phyloP scores from a whole-genome alignment of 2,113 vertebrate species.

The Alouatta palliata region DNA sequence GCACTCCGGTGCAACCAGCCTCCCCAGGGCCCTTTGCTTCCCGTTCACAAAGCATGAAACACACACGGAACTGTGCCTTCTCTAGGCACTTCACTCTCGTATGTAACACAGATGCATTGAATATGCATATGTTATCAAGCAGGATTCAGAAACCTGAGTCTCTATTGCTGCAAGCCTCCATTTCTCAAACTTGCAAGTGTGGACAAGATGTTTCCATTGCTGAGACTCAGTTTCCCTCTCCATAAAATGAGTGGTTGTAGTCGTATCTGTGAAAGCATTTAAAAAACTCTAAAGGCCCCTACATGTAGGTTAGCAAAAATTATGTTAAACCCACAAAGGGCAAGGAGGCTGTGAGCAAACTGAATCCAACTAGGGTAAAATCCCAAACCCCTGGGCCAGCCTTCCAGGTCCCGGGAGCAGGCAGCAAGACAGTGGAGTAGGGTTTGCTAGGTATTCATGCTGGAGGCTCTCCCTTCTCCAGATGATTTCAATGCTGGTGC shows the following conservation, averaged over 20 bases:
- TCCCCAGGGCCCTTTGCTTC: neutral
- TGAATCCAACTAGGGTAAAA: neutral
- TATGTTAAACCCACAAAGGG: neutral
- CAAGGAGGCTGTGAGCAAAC: neutral
- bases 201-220: neutral
- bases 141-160: neutral
- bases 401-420: rapidly evolving
- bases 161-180: neutral
- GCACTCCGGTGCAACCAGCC: rapidly evolving
- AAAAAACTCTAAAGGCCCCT: neutral
- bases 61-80: neutral
- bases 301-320: neutral
- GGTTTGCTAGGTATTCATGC: rapidly evolving
- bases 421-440: rapidly evolving
- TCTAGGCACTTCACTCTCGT: neutral
- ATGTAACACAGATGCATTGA: rapidly evolving
- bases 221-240: neutral
- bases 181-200: neutral
- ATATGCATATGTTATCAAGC: neutral
- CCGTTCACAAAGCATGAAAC: neutral
- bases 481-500: neutral
- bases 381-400: neutral
- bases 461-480: neutral
- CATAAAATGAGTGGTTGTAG: neutral
- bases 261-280: neutral